Evolutionary conservation across 2,888 invertebrate species (phyloP).

Genomic region (Ichneumoninae sp.): DNA sequence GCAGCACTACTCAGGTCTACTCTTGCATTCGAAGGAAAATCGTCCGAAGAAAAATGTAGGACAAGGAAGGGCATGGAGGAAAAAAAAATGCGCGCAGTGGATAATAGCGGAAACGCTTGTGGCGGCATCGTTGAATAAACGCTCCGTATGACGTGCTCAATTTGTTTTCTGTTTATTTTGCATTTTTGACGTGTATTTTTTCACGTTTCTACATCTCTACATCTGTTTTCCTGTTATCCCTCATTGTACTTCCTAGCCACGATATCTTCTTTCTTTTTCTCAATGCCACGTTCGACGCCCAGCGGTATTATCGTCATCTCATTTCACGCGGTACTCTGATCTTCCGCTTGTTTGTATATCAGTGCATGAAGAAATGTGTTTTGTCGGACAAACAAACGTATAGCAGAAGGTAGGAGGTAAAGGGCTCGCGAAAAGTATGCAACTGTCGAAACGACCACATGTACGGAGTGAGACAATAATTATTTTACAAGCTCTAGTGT

Average conservation of each 20-base stretch:
- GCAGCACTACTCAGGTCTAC: constrained; percentile 23
- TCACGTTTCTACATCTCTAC: neutral
- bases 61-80: neutral
- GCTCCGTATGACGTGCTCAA: constrained; percentile 55
- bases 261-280: constrained; percentile 13
- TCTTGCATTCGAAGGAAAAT: constrained; percentile 54
- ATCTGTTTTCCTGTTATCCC: constrained; percentile 28
- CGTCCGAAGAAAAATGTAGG: constrained; percentile 52
- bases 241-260: constrained; percentile 20
- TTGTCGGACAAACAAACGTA: constrained; percentile 48
- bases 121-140: constrained; percentile 53
- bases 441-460: constrained; percentile 6
- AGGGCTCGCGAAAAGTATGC: constrained; percentile 37
- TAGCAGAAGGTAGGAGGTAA: constrained; percentile 28
- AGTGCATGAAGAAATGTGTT: constrained; percentile 48
- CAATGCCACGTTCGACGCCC: neutral
- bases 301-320: constrained; percentile 23
- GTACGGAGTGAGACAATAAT: neutral
- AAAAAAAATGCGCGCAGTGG: constrained; percentile 44
- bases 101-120: constrained; percentile 56
- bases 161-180: constrained; percentile 41
- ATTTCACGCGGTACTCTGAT: constrained; percentile 31
- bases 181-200: constrained; percentile 10
- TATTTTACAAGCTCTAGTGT: neutral
- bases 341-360: constrained; percentile 35